Conservation (phyloP, 2,888 invertebrate genomes). For the Caenorhabditis sp. region DNA sequence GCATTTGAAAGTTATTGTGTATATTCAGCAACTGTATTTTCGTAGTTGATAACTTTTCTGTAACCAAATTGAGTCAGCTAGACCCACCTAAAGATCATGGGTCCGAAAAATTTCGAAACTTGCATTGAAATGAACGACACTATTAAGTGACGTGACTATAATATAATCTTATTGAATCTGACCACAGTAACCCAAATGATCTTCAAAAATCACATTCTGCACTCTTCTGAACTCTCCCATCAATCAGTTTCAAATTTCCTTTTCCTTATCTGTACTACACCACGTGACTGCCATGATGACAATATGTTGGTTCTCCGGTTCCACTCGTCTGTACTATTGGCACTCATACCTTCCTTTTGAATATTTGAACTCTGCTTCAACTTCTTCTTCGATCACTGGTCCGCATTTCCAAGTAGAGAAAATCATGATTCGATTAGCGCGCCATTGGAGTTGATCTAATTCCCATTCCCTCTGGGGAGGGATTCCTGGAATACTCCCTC, state of each 20-base stretch:
- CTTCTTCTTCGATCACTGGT: slow-evolving; percentile 1
- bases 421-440: background rate
- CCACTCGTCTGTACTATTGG: background rate
- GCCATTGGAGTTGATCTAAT: background rate
- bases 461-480: background rate
- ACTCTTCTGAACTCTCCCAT: background rate
- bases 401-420: background rate
- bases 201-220: no score
- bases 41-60: no score
- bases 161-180: no score
- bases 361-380: slow-evolving; percentile 26
- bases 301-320: slow-evolving; percentile 18
- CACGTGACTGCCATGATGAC: slow-evolving; percentile 29
- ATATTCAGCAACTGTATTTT: no score
- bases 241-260: slow-evolving; percentile 22
- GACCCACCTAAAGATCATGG: no score
- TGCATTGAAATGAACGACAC: no score
- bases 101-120: no score
- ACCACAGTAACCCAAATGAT: no score
- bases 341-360: background rate
- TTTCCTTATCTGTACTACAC: slow-evolving; percentile 12
- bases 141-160: no score
- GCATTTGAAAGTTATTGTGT: no score
- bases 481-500: slow-evolving; percentile 10
- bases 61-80: no score